Base-by-base conservation (phyloP, 2,888 invertebrate species). In the Cheiracanthium punctorium region DNA sequence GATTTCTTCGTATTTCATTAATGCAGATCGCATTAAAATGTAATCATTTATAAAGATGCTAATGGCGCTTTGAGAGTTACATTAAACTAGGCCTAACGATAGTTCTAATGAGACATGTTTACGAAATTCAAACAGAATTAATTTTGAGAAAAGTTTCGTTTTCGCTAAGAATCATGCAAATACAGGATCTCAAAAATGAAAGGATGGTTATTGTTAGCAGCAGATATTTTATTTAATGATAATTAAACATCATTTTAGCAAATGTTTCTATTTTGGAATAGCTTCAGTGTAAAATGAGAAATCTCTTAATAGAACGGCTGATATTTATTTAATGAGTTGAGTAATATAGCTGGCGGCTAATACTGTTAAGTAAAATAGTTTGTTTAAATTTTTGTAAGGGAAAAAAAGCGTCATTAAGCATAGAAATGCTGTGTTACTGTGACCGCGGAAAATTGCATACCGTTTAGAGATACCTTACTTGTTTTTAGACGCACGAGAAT, bases 1-100 rank as follows among this genome's bases (percentile, higher is more conserved):
- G 58, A 24, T 58, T 58, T 58, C 58, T 24, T 24, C 58, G 58
- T 24, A 58, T 58, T 58, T 58, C 58, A 58, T 58, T 58, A 48
- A 58, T 58, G 24, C 58, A 58, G 58, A 58, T 58, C 20, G 12
- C 58, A 58, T 58, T 24, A 24, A 58, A 58, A 24, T 24, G 58
- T 20, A 24, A 58, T 58, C 58, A 24, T 58, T 58, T 58, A 58
- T 58, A 58, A 58, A 58, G 58, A 58, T 58, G 43, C 24, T 58
- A 58, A 58, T 58, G 24, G 58, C 24, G 24, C 24, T 58, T 58
- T 58, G 58, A 58, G 24, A 58, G 58, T 58, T 58, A 58, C 24
- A 58, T 58, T 24, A 24, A 58, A 12, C 24, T 24, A 58, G 24
- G 24, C 12, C 58, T 48, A 48, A 48, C 43, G 43, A 48, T 48